Evolutionary conservation across 2,888 invertebrate species (phyloP), one percentile per base, ranked within the genome.

Genomic region (Periphyllus acericola): DNA sequence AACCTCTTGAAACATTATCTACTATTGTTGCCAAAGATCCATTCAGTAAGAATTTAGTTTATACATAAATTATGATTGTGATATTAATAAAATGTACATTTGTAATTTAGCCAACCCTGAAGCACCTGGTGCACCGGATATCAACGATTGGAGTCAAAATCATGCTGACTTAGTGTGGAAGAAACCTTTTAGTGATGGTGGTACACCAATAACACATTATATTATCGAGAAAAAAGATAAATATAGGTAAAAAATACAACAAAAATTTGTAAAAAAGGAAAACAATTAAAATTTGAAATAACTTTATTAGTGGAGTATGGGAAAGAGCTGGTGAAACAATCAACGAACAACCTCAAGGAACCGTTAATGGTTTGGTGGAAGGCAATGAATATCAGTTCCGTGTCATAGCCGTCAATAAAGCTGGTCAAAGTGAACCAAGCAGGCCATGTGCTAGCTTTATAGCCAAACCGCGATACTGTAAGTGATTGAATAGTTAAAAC

Each of bases 321-420:
- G 96, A 97, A 92, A 97, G 97, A 91, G 98, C 97, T 0, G 92
- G 96, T 85, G 97, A 98, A 92, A 96, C 96, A 0, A 95, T 95
- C 89, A 94, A 94, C 40, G 94, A 96, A 0, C 93, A 93, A 11
- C 95, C 96, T 0, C 92, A 94, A 89, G 98, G 96, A 82, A 95
- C 95, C 86, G 95, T 98, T n/a, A 96, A 96, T 91, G 97, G 97
- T 74, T 92, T 99, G 80, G 96, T 96, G 91, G 98, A 98, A 93
- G 98, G 98, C 90, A 97, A 97, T 91, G 98, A 98, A 91, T 98
- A 98, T 92, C 98, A 98, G 92, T 99, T 99, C 95, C 95, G 99
- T 55, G 95, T 99, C 55, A 94, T 97, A 90, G 99, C 99, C 17
- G 93, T 98, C 86, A 99, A 99, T 92, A 97, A 97, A 92, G 98